Evolutionary conservation across 1,140 invertebrate species (phyloP).

Genomic region (Cardiocondyla obscurior): DNA sequence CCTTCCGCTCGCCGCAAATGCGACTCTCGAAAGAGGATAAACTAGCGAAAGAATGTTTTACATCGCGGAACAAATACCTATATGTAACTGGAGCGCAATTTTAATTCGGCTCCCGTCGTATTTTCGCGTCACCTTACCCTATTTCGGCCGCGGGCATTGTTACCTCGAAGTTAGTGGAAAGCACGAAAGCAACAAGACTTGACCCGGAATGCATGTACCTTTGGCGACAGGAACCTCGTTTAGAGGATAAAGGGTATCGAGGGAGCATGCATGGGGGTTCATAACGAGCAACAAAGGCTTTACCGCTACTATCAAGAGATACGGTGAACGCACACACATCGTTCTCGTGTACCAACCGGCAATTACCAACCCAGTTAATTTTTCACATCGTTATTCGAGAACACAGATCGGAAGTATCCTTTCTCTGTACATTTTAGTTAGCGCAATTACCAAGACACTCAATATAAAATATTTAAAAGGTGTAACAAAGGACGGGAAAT

Average conservation of each 20-base stretch:
- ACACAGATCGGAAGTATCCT: not conserved
- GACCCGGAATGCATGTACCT: constrained; percentile 42
- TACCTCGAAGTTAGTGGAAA: constrained; percentile 32
- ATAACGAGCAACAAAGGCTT: constrained; percentile 44
- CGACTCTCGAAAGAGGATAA: constrained; percentile 15
- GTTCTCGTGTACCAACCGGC: not conserved
- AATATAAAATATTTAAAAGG: not conserved
- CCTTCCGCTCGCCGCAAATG: not conserved
- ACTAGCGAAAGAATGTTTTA: constrained; percentile 26
- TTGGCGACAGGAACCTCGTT: constrained; percentile 43
- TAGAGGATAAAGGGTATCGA: constrained; percentile 44
- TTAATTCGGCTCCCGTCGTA: constrained; percentile 29
- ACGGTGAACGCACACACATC: not conserved
- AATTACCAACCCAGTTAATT: constrained; percentile 34
- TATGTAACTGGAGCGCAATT: constrained; percentile 30
- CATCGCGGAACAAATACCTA: constrained; percentile 15
- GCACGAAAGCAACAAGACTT: constrained; percentile 23
- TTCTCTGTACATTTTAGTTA: not conserved
- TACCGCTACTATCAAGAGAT: constrained; percentile 25
- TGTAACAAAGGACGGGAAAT: not conserved
- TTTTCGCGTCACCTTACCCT: constrained; percentile 32
- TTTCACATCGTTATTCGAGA: not conserved
- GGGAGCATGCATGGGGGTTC: constrained; percentile 12
- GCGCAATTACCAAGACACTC: not conserved
- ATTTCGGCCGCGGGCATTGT: constrained; percentile 19